These are phyloP conservation scores for Harpagifer antarcticus DNA, from an alignment of 2,797 vertebrate genomes.

Conservation along the genomic window DNA sequence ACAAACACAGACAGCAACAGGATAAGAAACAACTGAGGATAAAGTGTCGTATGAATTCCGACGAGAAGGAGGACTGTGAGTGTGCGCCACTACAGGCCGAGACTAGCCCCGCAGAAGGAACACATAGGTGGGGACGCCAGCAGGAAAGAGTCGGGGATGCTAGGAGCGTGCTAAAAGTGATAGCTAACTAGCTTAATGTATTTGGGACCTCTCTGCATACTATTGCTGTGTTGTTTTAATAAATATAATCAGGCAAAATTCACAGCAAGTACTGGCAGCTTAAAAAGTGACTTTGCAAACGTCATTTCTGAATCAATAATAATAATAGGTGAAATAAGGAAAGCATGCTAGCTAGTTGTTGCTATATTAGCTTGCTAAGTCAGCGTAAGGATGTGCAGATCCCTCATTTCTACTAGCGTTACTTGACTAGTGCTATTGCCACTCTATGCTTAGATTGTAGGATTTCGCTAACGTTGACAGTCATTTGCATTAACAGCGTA, in stretches of 20 bases:
- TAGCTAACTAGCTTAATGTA: slow-evolving; percentile 35
- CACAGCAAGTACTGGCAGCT: background rate
- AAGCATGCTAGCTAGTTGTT: slow-evolving; percentile 14
- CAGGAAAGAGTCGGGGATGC: slow-evolving; percentile 58
- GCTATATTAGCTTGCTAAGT: slow-evolving; percentile 56
- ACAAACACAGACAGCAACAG: slow-evolving; percentile 60
- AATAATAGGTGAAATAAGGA: background rate
- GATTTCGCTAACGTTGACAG: too few species aligned
- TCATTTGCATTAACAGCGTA: background rate
- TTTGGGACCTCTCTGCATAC: slow-evolving; percentile 10
- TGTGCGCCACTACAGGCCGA: slow-evolving; percentile 88
- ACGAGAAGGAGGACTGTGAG: slow-evolving; percentile 87
- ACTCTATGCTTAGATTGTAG: too few species aligned
- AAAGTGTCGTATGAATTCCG: slow-evolving; percentile 88
- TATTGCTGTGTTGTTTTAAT: slow-evolving; percentile 1
- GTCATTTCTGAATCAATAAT: background rate
- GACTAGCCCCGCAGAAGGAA: slow-evolving; percentile 76
- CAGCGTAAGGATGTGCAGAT: slow-evolving; percentile 28
- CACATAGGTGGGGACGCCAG: slow-evolving; percentile 74
- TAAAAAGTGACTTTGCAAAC: background rate
- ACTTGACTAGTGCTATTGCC: background rate
- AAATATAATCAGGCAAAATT: background rate
- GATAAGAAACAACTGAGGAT: slow-evolving; percentile 72
- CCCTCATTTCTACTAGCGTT: slow-evolving; percentile 2
- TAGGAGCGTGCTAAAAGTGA: slow-evolving; percentile 4